These are phyloP conservation scores for Epirrhoe alternata DNA, from an alignment of 2,888 invertebrate genomes.

Conservation along the genomic window DNA sequence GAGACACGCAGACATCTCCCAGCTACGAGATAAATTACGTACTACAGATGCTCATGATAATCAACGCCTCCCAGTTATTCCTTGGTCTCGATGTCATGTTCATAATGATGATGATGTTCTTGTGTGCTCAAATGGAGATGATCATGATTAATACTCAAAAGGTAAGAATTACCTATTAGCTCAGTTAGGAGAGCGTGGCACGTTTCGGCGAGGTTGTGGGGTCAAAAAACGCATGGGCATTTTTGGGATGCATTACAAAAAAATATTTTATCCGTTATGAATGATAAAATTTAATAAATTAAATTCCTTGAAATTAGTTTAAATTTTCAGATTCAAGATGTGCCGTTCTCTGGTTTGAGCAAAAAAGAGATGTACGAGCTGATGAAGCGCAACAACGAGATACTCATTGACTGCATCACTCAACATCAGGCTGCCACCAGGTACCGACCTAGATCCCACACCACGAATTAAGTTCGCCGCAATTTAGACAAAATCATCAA, in stretches of 20 bases:
- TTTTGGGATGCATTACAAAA: too few species aligned
- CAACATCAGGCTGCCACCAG: slow-evolving; percentile 17
- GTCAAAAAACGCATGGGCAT: too few species aligned
- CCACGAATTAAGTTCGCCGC: too few species aligned
- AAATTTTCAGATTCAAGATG: slow-evolving; percentile 11
- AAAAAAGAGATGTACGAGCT: background rate
- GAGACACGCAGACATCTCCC: slow-evolving; percentile 10
- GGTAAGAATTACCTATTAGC: slow-evolving; percentile 1
- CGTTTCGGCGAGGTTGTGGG: too few species aligned
- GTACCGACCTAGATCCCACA: too few species aligned
- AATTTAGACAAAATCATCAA: too few species aligned
- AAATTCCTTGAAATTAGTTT: background rate
- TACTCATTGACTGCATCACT: slow-evolving; percentile 9
- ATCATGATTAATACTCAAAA: slow-evolving; percentile 16
- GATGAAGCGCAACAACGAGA: slow-evolving; percentile 3
- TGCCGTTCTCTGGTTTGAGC: slow-evolving; percentile 2
- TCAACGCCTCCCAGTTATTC: background rate
- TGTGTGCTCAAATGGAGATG: slow-evolving; percentile 15
- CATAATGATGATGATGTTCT: slow-evolving; percentile 4
- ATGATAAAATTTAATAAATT: too few species aligned
- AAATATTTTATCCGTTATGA: too few species aligned
- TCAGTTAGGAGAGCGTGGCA: too few species aligned
- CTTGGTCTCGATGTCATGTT: background rate
- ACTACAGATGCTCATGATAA: slow-evolving; percentile 5
- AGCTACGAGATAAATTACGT: slow-evolving; percentile 12